Percentiles rank a stretch among this genome's conserved stretches.
These are phyloP conservation scores for Harlomillsia oculata DNA, from an alignment of 1,140 invertebrate genomes.

Conservation along the genomic window DNA sequence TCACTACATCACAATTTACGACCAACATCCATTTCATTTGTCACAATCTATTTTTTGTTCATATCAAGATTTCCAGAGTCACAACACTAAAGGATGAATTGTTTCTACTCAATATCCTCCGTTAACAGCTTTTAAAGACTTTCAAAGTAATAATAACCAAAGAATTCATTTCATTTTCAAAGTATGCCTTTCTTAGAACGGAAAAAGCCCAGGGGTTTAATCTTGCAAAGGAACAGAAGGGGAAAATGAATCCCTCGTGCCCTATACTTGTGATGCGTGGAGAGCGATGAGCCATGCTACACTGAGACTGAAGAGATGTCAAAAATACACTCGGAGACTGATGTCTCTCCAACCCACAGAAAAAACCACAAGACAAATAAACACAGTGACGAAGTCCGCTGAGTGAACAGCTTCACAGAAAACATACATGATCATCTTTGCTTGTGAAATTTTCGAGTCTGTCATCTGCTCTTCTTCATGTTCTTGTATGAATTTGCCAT, in stretches of 20 bases:
- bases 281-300: conserved; percentile 20
- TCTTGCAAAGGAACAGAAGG: neutral
- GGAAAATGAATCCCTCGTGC: neutral
- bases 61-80: no score
- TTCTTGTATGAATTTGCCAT: no score
- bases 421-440: conserved; percentile 9
- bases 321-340: conserved; percentile 25
- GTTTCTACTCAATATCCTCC: no score
- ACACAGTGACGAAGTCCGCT: conserved; percentile 15
- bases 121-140: no score
- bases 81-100: no score
- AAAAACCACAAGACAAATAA: conserved; percentile 29
- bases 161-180: conserved; percentile 1
- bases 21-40: neutral
- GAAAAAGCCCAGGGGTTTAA: no score
- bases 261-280: conserved; percentile 15
- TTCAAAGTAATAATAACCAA: no score
- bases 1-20: neutral
- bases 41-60: no score
- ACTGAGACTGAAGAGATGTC: conserved; percentile 15
- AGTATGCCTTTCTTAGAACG: no score
- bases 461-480: no score
- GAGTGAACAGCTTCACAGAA: neutral
- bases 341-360: conserved; percentile 14
- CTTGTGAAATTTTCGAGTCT: no score